Percentiles rank a stretch among this genome's conserved stretches.
Conservation (phyloP, 2,888 invertebrate genomes). For the Leptinotarsa juncta region DNA sequence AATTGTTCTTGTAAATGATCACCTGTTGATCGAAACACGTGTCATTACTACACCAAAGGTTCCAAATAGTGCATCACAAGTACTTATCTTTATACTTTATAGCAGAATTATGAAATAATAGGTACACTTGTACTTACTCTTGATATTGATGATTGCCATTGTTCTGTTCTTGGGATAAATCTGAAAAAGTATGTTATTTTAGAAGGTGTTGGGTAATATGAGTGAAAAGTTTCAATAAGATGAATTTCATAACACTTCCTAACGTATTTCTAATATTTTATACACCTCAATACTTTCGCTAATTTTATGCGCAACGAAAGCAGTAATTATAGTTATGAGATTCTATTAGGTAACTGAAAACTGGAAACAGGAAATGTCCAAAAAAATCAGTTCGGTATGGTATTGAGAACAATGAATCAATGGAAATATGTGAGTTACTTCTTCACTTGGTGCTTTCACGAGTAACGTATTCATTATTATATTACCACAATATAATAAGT, state of each 20-base stretch:
- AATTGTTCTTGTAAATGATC: too few species aligned
- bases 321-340: not conserved
- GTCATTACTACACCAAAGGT: too few species aligned
- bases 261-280: not conserved
- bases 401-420: not conserved
- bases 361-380: not conserved
- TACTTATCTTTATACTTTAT: too few species aligned
- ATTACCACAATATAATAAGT: too few species aligned
- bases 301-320: not conserved
- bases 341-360: not conserved
- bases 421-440: too few species aligned
- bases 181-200: too few species aligned
- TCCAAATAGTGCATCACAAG: too few species aligned
- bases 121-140: conserved; percentile 25
- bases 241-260: not conserved
- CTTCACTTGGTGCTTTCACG: too few species aligned
- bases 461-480: too few species aligned
- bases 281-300: not conserved
- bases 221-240: not conserved
- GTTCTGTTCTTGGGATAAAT: not conserved
- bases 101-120: too few species aligned
- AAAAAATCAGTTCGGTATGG: not conserved
- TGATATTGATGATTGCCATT: conserved; percentile 22
- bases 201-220: too few species aligned
- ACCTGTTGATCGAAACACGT: too few species aligned